phyloP scores from a whole-genome alignment of 1,140 invertebrate genomes.

The Zophobas atratus region DNA sequence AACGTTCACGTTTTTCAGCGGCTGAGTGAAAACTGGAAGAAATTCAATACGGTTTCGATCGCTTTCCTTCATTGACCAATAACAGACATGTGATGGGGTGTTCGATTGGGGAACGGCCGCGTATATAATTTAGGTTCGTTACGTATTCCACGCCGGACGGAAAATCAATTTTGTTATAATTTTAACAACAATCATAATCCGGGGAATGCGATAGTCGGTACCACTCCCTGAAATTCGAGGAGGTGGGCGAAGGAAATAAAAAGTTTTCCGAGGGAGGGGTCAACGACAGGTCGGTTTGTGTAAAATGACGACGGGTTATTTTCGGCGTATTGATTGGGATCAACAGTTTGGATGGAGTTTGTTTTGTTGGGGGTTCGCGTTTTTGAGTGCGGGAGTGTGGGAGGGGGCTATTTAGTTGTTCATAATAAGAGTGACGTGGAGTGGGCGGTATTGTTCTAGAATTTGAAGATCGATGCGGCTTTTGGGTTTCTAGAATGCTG shows the following conservation, averaged over 20 bases:
- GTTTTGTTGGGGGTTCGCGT: too few relatives aligned
- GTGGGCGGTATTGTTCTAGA: too few relatives aligned
- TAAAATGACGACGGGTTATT: too few relatives aligned
- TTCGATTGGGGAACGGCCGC: conserved; percentile 17
- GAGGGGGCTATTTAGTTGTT: too few relatives aligned
- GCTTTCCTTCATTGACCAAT: conserved; percentile 29
- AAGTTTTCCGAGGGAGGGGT: background rate
- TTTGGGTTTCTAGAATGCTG: too few relatives aligned
- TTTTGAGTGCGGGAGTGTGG: too few relatives aligned
- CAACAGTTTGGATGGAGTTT: too few relatives aligned
- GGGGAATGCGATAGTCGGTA: background rate
- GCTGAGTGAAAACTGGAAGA: conserved; percentile 41
- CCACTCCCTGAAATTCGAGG: conserved; percentile 11
- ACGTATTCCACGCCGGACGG: conserved; percentile 1
- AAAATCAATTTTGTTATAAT: conserved; percentile 36
- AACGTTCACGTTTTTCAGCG: background rate
- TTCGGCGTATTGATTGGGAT: too few relatives aligned
- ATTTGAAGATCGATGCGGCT: too few relatives aligned
- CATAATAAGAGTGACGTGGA: too few relatives aligned
- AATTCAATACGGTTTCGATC: conserved; percentile 47
- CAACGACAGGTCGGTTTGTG: background rate
- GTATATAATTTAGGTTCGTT: conserved; percentile 34
- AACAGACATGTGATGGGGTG: conserved; percentile 40
- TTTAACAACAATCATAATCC: conserved; percentile 18
- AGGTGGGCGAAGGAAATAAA: background rate